These are phyloP conservation scores for Otus scops DNA, from an alignment of 2,797 vertebrate species.

Conservation along the genomic window DNA sequence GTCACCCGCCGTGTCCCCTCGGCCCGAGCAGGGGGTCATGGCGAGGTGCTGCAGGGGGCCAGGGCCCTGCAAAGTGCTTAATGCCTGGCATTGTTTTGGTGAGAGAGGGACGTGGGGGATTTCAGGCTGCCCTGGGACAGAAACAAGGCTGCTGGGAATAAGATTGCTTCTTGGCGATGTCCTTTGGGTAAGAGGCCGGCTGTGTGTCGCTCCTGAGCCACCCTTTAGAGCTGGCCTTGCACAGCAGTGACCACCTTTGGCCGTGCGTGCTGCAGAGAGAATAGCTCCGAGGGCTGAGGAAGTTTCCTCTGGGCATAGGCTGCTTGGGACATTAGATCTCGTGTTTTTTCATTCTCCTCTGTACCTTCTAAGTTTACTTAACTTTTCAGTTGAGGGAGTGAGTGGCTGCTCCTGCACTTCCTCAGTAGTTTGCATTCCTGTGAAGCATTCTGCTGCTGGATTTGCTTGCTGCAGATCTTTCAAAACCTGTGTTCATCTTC, in stretches of 20 bases:
- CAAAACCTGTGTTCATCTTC: background rate
- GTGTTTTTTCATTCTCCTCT: background rate
- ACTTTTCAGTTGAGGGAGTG: background rate
- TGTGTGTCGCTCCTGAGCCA: background rate
- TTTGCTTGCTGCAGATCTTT: background rate
- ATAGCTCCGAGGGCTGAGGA: background rate
- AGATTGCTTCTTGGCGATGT: background rate
- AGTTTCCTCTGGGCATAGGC: background rate
- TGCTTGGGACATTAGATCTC: background rate
- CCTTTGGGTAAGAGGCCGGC: background rate
- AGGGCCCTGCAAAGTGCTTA: rapidly evolving
- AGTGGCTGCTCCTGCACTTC: background rate
- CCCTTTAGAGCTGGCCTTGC: background rate
- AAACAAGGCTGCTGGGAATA: background rate
- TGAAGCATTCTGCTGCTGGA: background rate
- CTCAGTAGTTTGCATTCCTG: background rate
- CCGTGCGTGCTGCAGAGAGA: rapidly evolving
- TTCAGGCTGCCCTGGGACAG: background rate
- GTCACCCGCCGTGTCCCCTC: background rate
- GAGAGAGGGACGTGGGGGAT: rapidly evolving
- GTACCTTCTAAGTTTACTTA: background rate
- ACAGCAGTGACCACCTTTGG: background rate
- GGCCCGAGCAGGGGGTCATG: rapidly evolving
- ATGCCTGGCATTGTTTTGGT: background rate
- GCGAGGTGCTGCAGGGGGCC: rapidly evolving